Conservation (phyloP, 2,113 vertebrate genomes). For the Lagopus muta region DNA sequence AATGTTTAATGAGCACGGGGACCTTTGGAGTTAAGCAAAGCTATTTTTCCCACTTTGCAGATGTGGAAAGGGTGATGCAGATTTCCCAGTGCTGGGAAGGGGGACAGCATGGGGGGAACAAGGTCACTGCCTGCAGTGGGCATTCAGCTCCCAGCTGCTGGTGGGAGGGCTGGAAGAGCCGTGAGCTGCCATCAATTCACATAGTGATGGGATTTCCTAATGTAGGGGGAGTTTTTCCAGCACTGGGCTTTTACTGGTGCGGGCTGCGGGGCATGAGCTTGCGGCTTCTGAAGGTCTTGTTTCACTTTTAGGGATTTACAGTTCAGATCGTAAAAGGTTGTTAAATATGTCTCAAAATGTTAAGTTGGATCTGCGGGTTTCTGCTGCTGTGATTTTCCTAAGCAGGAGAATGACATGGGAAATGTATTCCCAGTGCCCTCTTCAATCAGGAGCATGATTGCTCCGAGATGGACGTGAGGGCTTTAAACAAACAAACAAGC, state of each 20-base stretch:
- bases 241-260: rapidly evolving
- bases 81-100: not conserved
- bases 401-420: not conserved
- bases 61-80: not conserved
- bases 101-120: too few relatives aligned
- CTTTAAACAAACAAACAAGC: not conserved
- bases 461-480: rapidly evolving
- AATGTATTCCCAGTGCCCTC: not conserved
- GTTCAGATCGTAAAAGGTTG: not conserved
- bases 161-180: not conserved
- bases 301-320: not conserved
- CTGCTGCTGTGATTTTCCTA: not conserved
- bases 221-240: not conserved
- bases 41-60: not conserved
- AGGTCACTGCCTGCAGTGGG: not conserved
- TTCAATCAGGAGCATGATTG: rapidly evolving
- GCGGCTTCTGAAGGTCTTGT: not conserved
- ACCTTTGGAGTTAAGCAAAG: not conserved
- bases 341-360: not conserved
- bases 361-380: not conserved
- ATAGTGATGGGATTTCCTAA: not conserved
- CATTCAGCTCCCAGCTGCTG: not conserved
- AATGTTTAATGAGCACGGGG: not conserved
- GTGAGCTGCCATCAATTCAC: not conserved
- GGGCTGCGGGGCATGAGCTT: not conserved